These are phyloP conservation scores for Apomyelois bistriatella DNA, from an alignment of 2,888 invertebrate genomes.

Conservation along the genomic window DNA sequence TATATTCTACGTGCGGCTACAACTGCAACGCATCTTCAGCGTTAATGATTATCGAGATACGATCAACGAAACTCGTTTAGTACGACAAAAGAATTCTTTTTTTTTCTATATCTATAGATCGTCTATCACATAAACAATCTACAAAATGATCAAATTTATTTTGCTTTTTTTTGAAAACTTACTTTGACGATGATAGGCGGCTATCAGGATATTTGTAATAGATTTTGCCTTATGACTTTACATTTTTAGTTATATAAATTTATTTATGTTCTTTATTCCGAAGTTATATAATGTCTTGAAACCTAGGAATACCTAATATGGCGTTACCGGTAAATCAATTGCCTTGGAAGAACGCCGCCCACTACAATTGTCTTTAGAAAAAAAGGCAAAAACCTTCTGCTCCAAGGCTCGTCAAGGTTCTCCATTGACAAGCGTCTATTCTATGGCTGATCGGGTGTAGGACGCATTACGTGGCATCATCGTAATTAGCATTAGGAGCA, in stretches of 20 bases:
- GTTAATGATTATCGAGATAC: not conserved
- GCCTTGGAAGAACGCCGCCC: not conserved
- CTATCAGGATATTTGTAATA: no score
- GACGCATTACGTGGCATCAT: not conserved
- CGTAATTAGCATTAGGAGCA: not conserved
- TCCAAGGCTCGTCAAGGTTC: not conserved
- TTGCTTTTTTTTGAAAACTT: no score
- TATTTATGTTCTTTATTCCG: no score
- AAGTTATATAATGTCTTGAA: not conserved
- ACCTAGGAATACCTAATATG: not conserved
- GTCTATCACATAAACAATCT: not conserved
- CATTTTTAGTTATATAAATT: no score
- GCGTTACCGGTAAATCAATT: not conserved
- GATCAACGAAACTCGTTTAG: not conserved
- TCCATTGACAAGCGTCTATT: not conserved
- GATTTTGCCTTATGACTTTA: no score
- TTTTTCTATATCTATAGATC: not conserved
- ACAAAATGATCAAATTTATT: not conserved
- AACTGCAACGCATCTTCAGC: not conserved
- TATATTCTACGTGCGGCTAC: not conserved
- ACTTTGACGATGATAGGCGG: no score
- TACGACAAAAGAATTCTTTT: not conserved
- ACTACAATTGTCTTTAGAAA: not conserved
- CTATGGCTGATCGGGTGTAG: not conserved
- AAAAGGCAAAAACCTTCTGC: constrained; percentile 3